phyloP scores from a whole-genome alignment of 1,140 invertebrate species.

The Bombus haemorrhoidalis region DNA sequence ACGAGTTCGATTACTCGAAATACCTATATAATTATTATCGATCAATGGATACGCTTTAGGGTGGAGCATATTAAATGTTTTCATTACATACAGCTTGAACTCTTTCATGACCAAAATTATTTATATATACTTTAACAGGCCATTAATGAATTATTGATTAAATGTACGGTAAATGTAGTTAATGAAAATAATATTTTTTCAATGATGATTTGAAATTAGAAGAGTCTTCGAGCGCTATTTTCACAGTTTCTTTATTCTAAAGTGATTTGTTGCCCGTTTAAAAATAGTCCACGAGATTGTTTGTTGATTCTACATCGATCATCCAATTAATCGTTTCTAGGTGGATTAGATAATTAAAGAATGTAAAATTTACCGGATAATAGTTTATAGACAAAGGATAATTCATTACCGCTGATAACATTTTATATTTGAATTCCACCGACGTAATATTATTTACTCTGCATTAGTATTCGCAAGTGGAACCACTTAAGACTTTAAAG shows the following conservation, averaged over 20 bases:
- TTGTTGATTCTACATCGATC: not conserved
- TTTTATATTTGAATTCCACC: not conserved
- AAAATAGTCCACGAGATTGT: not conserved
- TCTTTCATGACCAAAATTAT: too few species aligned
- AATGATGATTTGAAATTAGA: too few species aligned
- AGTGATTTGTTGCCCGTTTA: too few species aligned
- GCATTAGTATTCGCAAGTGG: not conserved
- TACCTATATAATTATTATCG: not conserved
- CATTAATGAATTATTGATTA: too few species aligned
- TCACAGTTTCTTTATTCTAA: too few species aligned
- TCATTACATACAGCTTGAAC: too few species aligned
- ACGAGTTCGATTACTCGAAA: not conserved
- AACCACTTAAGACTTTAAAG: too few species aligned
- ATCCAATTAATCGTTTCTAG: not conserved
- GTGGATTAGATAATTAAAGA: not conserved
- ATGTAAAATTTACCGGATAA: not conserved
- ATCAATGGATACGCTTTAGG: not conserved
- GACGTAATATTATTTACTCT: too few species aligned
- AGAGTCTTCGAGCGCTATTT: too few species aligned
- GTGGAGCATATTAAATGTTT: not conserved
- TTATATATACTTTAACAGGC: too few species aligned
- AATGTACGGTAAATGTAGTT: too few species aligned
- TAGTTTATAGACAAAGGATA: not conserved
- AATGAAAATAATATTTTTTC: too few species aligned
- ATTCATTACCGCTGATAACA: not conserved